Conservation (phyloP, 2,113 vertebrate species). For the Cichladusa arquata region DNA sequence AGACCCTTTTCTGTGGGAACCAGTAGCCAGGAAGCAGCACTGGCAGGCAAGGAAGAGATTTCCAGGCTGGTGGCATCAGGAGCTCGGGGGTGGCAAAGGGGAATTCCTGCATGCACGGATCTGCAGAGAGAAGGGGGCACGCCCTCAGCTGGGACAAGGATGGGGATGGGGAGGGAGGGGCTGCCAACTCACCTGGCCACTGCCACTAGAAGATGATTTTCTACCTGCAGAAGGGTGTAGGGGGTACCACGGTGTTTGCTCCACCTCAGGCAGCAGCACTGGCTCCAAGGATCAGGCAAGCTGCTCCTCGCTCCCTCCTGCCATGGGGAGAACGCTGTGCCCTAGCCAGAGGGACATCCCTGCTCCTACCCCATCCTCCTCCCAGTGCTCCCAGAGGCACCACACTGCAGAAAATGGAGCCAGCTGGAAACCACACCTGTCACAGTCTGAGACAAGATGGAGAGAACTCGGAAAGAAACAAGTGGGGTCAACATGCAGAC, state of each 20-base stretch:
- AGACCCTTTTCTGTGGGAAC: not conserved
- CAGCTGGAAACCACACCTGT: conserved; percentile 68
- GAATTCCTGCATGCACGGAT: not conserved
- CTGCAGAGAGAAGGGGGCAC: not conserved
- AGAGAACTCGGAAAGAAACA: conserved; percentile 46
- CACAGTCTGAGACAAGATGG: conserved; percentile 71
- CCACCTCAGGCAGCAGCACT: not conserved
- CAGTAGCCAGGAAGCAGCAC: not conserved
- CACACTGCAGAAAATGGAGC: conserved; percentile 72
- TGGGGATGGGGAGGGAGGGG: rapidly evolving
- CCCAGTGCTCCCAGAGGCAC: not conserved
- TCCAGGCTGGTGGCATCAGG: not conserved
- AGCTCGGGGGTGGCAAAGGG: not conserved
- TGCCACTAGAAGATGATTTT: not conserved
- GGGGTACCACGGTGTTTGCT: not conserved
- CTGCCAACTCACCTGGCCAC: not conserved
- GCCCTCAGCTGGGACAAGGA: not conserved
- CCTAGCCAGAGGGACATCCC: not conserved
- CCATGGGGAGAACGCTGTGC: not conserved
- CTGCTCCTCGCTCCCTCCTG: not conserved
- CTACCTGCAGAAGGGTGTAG: not conserved
- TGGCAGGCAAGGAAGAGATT: not conserved
- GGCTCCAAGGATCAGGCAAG: not conserved
- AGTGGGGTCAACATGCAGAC: conserved; percentile 75
- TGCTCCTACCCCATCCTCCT: not conserved